Evolutionary conservation across 1,140 invertebrate genomes (phyloP), one percentile per base, ranked within the genome.

Genomic region (Drosophila sp.): DNA sequence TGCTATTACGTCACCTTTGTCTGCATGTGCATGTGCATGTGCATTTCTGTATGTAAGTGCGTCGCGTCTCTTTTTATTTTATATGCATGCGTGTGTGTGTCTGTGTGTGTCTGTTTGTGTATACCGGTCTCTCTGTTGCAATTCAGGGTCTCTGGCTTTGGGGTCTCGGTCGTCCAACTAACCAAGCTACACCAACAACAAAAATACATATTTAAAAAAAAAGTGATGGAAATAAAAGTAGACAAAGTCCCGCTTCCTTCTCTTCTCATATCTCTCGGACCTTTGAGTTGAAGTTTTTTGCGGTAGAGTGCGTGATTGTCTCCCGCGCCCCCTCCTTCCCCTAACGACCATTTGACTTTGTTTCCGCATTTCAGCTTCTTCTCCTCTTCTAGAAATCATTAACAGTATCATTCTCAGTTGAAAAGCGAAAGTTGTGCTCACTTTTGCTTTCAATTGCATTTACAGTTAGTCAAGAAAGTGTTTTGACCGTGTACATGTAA

Each of bases 1-100:
- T 91, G 80, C 63, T 80, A 91, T 91, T 91, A 91, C 90, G 90
- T 91, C 90, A 91, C 86, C 90, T 89, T 73, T 61, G 48, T 77
- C 62, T 65, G 45, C 62, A 29, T 61, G 41, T 29, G 57, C 14
- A 27, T 58, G 29, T 56, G 16, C 7, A 27, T 54, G 40, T 71
- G 14, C 13, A 16, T 43, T 4, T 45, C 4, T 18, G 48, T 34
- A 8, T 43, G 43, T 41, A 45, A 48, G 51, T 76, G 61, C 41
- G 45, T 75, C 54, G 65, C 61, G 58, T 21, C 4, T 21, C 21
- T 21, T 21, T 21, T 21, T 59, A 67, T 34, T 78, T 41, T 61
- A 36, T 40, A 29, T 65, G 21, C 29, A 9, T 57, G 64, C 16
- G 43, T 25, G 34, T 70, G 27, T 59, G 16, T 32, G 13, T 46